Conservation (phyloP, 2,888 invertebrate genomes). For the Hypolimnas misippus region DNA sequence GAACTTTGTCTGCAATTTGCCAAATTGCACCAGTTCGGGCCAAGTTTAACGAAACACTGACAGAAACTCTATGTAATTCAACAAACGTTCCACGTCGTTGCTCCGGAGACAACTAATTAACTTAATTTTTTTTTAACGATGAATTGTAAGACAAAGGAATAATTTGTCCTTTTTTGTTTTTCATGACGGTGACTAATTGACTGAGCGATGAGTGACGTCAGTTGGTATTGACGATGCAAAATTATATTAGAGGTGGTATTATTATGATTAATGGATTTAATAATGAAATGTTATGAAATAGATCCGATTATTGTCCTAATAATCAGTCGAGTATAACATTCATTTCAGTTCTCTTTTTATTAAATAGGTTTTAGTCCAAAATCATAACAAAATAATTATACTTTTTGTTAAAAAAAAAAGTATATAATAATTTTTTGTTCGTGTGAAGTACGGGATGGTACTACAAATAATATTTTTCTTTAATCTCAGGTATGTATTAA, state of each 20-base stretch:
- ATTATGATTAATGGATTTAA: no score
- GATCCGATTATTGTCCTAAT: no score
- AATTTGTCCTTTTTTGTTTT: background rate
- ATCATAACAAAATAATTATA: no score
- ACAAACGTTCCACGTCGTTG: constrained; percentile 22
- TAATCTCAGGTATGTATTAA: no score
- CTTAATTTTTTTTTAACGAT: background rate
- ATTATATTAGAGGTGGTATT: background rate
- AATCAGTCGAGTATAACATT: no score
- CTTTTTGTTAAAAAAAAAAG: no score
- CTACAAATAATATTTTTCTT: no score
- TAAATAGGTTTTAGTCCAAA: no score
- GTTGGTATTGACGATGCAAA: background rate
- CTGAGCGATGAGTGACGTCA: background rate
- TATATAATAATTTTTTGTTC: no score
- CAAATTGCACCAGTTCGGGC: constrained; percentile 30
- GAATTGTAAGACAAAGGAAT: background rate
- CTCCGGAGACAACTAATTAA: constrained; percentile 3
- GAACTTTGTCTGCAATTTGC: constrained; percentile 34
- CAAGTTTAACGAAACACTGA: constrained; percentile 26
- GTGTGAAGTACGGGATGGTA: no score
- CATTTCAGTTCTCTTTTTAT: no score
- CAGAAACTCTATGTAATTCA: constrained; percentile 24
- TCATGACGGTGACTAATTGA: background rate
- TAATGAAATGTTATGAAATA: no score